Evolutionary conservation across 2,888 invertebrate species (phyloP).

Genomic region (Yponomeuta sedellus): DNA sequence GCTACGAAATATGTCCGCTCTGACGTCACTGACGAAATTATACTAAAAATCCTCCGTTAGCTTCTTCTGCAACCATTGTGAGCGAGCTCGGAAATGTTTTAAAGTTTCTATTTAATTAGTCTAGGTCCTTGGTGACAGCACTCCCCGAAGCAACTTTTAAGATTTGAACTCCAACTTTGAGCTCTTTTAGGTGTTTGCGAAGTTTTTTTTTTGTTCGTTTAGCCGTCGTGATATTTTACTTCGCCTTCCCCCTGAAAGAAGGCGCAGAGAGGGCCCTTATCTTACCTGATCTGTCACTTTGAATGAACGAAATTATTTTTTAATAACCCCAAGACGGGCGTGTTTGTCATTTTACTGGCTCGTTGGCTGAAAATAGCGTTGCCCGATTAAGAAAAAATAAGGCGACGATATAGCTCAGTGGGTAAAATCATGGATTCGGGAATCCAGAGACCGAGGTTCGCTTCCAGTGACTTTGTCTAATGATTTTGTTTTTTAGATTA

Average conservation of each 20-base stretch:
- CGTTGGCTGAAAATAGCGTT: background rate
- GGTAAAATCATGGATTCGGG: too few species aligned
- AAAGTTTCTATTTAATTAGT: background rate
- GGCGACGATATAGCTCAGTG: too few species aligned
- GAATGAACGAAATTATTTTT: background rate
- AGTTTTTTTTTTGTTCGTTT: background rate
- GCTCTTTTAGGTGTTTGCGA: background rate
- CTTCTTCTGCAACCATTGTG: background rate
- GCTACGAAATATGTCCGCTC: background rate
- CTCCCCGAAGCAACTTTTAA: background rate
- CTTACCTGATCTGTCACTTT: background rate
- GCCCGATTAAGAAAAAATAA: conserved; percentile 2
- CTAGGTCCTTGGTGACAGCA: background rate
- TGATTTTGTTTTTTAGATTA: too few species aligned
- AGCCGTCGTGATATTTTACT: background rate
- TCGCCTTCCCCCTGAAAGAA: background rate
- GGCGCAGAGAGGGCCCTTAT: background rate
- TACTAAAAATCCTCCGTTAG: background rate
- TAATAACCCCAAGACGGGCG: background rate
- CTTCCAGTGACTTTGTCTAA: too few species aligned
- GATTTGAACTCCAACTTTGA: conserved; percentile 1
- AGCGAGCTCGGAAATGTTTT: background rate
- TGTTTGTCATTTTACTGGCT: background rate
- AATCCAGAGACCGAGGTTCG: too few species aligned
- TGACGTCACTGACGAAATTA: background rate